These are phyloP conservation scores for Drosophila parthenogenetica DNA, from an alignment of 2,888 invertebrate genomes.

Conservation along the genomic window DNA sequence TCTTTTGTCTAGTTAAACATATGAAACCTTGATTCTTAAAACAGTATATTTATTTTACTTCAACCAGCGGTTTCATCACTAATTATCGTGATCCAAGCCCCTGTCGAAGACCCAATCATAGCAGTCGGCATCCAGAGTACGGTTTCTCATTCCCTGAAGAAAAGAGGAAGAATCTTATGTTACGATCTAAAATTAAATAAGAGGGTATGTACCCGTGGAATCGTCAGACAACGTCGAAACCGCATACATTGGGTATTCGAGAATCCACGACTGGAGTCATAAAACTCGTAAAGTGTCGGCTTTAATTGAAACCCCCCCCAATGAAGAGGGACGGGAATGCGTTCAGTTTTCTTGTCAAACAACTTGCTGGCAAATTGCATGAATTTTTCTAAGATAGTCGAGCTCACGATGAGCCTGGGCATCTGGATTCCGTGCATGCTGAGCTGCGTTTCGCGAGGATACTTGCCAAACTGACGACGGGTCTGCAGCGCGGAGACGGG, in stretches of 20 bases:
- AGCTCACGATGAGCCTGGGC: not conserved
- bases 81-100: conserved; percentile 14
- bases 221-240: conserved; percentile 54
- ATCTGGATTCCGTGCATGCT: conserved; percentile 31
- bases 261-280: conserved; percentile 80
- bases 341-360: conserved; percentile 86
- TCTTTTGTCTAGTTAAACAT: no score
- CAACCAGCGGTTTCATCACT: not conserved
- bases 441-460: conserved; percentile 94
- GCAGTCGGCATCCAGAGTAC: conserved; percentile 28
- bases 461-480: conserved; percentile 91
- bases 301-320: conserved; percentile 96
- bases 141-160: conserved; percentile 44
- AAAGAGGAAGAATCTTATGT: not conserved
- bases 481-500: conserved; percentile 91
- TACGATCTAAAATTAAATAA: not conserved
- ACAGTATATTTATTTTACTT: not conserved
- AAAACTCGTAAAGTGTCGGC: conserved; percentile 95
- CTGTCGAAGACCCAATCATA: conserved; percentile 61
- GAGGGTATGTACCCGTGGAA: conserved; percentile 44
- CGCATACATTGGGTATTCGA: conserved; percentile 35
- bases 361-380: conserved; percentile 8
- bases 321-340: conserved; percentile 88
- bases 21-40: no score
- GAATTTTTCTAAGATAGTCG: conserved; percentile 7